Evolutionary conservation across 2,113 vertebrate species (phyloP), one percentile per base, ranked within the genome.

Genomic region (Amia ocellicauda): DNA sequence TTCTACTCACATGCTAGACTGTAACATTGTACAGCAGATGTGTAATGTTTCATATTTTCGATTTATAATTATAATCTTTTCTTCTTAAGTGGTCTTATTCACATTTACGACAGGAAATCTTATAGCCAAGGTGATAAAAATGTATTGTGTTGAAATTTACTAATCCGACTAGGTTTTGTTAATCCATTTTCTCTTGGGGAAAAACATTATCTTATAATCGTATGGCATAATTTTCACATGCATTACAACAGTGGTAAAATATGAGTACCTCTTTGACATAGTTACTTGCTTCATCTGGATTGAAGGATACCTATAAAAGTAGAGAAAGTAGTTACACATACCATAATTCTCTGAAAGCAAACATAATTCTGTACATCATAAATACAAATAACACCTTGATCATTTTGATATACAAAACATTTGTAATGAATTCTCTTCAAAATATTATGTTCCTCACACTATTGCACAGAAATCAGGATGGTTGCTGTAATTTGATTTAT

Each of bases 211-310:
- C 8, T 13, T 49, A 50, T 14, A 23, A 4, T 51, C 7, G 54
- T 1, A 45, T 28, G 0, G 22, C 27, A 58, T 27, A 57, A n/a
- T n/a, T n/a, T n/a, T n/a, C 54, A 66, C 53, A 19, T 17, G 51
- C 0, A 2, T 13, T 17, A 9, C 56, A n/a, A 60, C 1, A 42
- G 8, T 26, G 16, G 14, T n/a, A n/a, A n/a, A n/a, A 47, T 55
- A 57, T 42, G 19, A 1, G 80, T 82, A 90, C 88, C 83, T 90
- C 87, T 80, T 90, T 90, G 7, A 90, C 81, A 1, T 76, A 61
- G 58, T 16, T 71, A 3, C 83, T 88, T 23, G 81, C 81, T 64
- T 88, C 87, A 50, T 88, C 87, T 2, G 83, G 71, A 65, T 66
- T 88, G 56, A 90, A 90, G 7, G 83, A 76, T 22, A 78, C 66